phyloP scores from a whole-genome alignment of 2,797 vertebrate genomes.

The Oophaga sylvatica region DNA sequence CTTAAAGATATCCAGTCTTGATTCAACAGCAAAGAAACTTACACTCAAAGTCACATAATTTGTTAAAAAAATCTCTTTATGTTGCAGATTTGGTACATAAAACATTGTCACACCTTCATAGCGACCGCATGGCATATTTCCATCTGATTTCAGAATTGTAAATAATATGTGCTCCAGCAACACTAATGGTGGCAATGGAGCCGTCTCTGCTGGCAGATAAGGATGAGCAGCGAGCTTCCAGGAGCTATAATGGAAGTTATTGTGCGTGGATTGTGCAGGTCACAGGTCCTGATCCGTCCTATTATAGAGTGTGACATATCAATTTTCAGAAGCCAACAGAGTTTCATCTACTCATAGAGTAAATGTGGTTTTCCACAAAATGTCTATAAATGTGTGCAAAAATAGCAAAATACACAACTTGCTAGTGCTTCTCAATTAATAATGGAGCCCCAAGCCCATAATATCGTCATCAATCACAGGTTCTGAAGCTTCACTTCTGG shows the following conservation, averaged over 20 bases:
- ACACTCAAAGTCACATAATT: not conserved
- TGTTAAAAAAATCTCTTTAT: constrained; percentile 1
- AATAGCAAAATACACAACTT: too few species aligned
- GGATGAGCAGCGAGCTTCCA: constrained; percentile 35
- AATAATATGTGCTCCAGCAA: constrained; percentile 39
- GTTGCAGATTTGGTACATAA: not conserved
- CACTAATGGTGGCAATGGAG: constrained; percentile 23
- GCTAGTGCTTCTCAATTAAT: too few species aligned
- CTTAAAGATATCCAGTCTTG: too few species aligned
- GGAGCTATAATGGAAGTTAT: constrained; percentile 41
- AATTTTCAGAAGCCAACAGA: constrained; percentile 27
- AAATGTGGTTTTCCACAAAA: not conserved
- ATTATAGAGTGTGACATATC: constrained; percentile 32
- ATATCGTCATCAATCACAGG: too few species aligned
- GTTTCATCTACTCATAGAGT: not conserved
- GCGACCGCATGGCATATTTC: not conserved
- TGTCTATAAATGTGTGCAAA: not conserved
- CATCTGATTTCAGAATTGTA: not conserved
- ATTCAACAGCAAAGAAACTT: not conserved
- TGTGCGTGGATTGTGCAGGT: constrained; percentile 16
- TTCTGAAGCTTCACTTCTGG: too few species aligned
- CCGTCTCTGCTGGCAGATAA: constrained; percentile 34
- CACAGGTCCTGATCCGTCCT: constrained; percentile 17
- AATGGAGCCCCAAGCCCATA: too few species aligned
- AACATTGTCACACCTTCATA: not conserved